A percentile compares a stretch with the other conserved stretches of the same genome.
These are phyloP conservation scores for Drosophila gaucha DNA, from an alignment of 2,888 invertebrate genomes.

Conservation along the genomic window DNA sequence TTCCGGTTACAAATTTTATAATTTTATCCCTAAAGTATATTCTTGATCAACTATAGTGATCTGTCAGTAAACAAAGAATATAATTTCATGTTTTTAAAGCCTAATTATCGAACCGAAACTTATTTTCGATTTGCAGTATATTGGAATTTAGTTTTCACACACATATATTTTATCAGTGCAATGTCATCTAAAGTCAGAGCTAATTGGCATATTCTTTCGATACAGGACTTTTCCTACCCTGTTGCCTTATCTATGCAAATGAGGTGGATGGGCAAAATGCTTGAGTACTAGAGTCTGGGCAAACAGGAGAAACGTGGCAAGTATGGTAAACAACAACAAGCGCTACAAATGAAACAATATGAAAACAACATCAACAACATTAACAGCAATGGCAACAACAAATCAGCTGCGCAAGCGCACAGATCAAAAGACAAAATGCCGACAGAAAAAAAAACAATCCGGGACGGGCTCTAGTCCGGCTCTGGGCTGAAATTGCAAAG, in stretches of 20 bases:
- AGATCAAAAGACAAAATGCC: conserved; percentile 73
- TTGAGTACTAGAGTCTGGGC: conserved; percentile 48
- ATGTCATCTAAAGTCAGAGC: neutral
- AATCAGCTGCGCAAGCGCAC: conserved; percentile 81
- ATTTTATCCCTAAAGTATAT: too few relatives aligned
- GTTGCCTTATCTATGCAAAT: conserved; percentile 56
- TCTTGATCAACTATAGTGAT: neutral
- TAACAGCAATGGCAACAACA: conserved; percentile 65
- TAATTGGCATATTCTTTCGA: neutral
- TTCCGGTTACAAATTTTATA: too few relatives aligned
- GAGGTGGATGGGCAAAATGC: conserved; percentile 21
- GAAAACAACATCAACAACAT: conserved; percentile 69
- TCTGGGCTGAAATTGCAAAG: conserved; percentile 60
- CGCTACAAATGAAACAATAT: conserved; percentile 73
- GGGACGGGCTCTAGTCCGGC: conserved; percentile 32
- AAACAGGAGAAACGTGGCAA: conserved; percentile 50
- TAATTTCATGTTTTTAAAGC: too few relatives aligned
- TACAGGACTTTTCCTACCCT: conserved; percentile 13
- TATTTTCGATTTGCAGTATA: too few relatives aligned
- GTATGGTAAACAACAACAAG: conserved; percentile 59
- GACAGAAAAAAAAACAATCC: conserved; percentile 34
- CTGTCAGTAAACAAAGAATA: too few relatives aligned
- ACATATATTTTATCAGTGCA: neutral
- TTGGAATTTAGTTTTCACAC: too few relatives aligned
- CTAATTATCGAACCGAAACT: too few relatives aligned